Percentiles rank a stretch among this genome's conserved stretches.
Evolutionary conservation across 2,113 vertebrate species (phyloP).

Genomic region (Heterotilapia buettikoferi): DNA sequence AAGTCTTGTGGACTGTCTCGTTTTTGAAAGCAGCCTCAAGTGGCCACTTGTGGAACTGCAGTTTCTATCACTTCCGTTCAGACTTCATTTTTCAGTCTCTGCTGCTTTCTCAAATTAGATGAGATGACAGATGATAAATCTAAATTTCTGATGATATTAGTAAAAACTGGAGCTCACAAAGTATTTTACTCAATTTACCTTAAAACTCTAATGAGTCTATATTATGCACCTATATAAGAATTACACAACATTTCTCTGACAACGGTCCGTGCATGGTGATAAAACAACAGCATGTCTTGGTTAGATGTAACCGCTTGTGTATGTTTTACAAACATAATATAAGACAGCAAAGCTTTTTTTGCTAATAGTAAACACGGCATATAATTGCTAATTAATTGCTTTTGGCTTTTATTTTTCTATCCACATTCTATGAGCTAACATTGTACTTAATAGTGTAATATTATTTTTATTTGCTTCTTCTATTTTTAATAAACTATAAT

Average conservation of each 20-base stretch:
- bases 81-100: not conserved
- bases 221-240: not conserved
- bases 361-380: rapidly evolving
- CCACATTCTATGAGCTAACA: not conserved
- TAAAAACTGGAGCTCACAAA: not conserved
- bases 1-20: rapidly evolving
- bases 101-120: not conserved
- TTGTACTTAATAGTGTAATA: not conserved
- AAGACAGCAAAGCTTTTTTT: not conserved
- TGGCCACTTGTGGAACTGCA: not conserved
- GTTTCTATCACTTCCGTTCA: not conserved
- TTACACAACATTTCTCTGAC: not conserved
- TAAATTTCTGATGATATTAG: not conserved
- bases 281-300: not conserved
- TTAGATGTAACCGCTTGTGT: not conserved
- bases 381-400: not conserved
- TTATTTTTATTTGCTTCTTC: not conserved
- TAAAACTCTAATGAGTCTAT: not conserved
- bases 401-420: not conserved
- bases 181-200: not conserved
- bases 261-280: not conserved
- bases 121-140: not conserved
- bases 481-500: not conserved
- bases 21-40: not conserved
- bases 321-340: not conserved